Percentiles rank a stretch among this genome's conserved stretches.
phyloP scores from a whole-genome alignment of 1,140 invertebrate genomes.

The Orussus abietinus region DNA sequence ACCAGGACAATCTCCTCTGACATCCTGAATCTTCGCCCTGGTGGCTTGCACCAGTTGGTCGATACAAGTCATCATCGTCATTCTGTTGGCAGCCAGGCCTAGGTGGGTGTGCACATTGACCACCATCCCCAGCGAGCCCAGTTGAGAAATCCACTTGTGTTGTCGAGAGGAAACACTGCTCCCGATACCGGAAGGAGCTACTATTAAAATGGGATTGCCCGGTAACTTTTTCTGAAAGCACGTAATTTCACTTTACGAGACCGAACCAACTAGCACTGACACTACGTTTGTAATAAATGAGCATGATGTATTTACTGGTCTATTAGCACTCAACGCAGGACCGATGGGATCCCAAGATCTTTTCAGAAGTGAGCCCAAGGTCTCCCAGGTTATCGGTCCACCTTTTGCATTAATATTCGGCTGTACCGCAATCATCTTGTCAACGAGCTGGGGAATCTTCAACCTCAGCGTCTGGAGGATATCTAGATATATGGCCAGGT shows the following conservation, averaged over 20 bases:
- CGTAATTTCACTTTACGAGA: constrained; percentile 4
- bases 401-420: constrained; percentile 47
- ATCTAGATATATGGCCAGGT: constrained; percentile 74
- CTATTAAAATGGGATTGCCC: constrained; percentile 68
- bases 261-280: not conserved
- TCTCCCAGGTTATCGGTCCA: constrained; percentile 55
- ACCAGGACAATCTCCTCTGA: constrained; percentile 64
- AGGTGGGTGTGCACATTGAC: constrained; percentile 60
- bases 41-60: constrained; percentile 70
- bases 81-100: constrained; percentile 46
- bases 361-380: constrained; percentile 65
- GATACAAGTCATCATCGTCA: constrained; percentile 58
- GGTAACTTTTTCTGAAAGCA: constrained; percentile 63
- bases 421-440: constrained; percentile 64
- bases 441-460: constrained; percentile 74
- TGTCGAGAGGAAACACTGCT: constrained; percentile 55
- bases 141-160: constrained; percentile 67
- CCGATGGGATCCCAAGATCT: constrained; percentile 73
- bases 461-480: constrained; percentile 71
- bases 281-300: not conserved
- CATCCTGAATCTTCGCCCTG: constrained; percentile 66
- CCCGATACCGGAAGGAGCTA: constrained; percentile 59
- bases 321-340: constrained; percentile 54
- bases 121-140: constrained; percentile 67
- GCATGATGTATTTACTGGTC: constrained; percentile 54